Base-by-base conservation (phyloP, 2,797 vertebrate genomes). In the Lophotriccus pileatus region DNA sequence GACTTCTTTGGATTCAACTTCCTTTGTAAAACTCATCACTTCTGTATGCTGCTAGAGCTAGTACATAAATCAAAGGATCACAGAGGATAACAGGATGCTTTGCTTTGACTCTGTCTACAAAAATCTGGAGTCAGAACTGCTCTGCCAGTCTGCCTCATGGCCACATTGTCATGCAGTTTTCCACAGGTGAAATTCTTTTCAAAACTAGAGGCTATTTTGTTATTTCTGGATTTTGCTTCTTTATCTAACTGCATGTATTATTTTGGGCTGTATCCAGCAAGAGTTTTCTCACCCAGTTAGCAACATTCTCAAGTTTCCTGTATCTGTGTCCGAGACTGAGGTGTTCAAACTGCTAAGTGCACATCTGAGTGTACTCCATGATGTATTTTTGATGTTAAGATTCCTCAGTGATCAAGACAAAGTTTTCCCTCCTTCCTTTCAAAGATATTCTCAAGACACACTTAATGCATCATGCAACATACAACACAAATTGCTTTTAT, bases 301-400 rank as follows among this genome's bases (percentile, higher is more conserved):
- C 3, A 2, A 4, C 28, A 18, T 17, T 82, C 30, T 89, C 46
- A 23, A 46, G 14, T 78, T 78, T 90, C 24, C 7, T 1, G 0
- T 56, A n/a, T 9, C 14, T 82, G 34, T 4, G 2, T 59, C 37
- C 27, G 76, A 73, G 75, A 34, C 76, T 79, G 74, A 84, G 44
- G 14, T 34, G 89, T 90, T 89, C 80, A 62, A 79, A 41, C 55
- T 75, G n/a, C 34, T 83, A 75, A 82, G 30, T 13, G 50, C 20
- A 46, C n/a, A 55, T 30, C 55, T 83, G 34, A 79, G 50, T 32
- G 4, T 44, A 19, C 4, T 59, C 25, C 14, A 1, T 2, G 1
- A 43, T 90, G 25, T 27, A 92, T 93, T 87, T 93, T 93, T 87
- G 93, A 92, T 79, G 39, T 34, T 28, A 52, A 79, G 43, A 79